A percentile compares a stretch with the other conserved stretches of the same genome.
phyloP scores from a whole-genome alignment of 2,113 vertebrate species.

The Crotalus horridus region DNA sequence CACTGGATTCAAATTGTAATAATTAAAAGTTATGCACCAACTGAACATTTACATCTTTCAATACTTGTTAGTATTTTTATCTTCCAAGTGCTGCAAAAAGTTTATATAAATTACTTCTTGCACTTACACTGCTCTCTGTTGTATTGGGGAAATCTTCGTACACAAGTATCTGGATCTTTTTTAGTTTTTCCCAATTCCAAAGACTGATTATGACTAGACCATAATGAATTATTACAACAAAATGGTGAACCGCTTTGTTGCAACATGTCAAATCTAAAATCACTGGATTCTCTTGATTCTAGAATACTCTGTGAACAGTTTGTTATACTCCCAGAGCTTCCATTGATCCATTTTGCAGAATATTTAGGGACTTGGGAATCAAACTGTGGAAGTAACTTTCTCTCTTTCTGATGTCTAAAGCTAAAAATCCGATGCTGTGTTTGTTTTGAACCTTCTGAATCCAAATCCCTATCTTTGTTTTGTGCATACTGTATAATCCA shows the following conservation, averaged over 20 bases:
- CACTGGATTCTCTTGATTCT: constrained; percentile 66
- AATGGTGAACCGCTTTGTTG: constrained; percentile 59
- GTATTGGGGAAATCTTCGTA: constrained; percentile 59
- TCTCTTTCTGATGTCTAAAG: constrained; percentile 81
- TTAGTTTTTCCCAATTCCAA: constrained; percentile 63
- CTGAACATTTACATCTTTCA: neutral
- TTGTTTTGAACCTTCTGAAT: constrained; percentile 76
- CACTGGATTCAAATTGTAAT: neutral
- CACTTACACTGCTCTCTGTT: constrained; percentile 87
- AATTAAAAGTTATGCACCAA: neutral
- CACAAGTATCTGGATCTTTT: constrained; percentile 40
- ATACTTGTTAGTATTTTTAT: neutral
- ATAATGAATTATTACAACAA: constrained; percentile 64
- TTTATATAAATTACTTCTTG: neutral
- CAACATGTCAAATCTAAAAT: constrained; percentile 74
- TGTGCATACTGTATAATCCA: constrained; percentile 94
- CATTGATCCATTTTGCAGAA: constrained; percentile 80
- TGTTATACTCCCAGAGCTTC: constrained; percentile 62
- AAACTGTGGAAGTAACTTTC: constrained; percentile 81
- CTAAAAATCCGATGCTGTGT: constrained; percentile 77
- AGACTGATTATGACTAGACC: constrained; percentile 66
- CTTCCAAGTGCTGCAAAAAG: neutral
- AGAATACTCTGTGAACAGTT: constrained; percentile 76
- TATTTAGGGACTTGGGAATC: constrained; percentile 93
- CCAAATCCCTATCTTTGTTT: constrained; percentile 83